Conservation (phyloP, 2,797 vertebrate genomes). For the Anguilla megastoma region DNA sequence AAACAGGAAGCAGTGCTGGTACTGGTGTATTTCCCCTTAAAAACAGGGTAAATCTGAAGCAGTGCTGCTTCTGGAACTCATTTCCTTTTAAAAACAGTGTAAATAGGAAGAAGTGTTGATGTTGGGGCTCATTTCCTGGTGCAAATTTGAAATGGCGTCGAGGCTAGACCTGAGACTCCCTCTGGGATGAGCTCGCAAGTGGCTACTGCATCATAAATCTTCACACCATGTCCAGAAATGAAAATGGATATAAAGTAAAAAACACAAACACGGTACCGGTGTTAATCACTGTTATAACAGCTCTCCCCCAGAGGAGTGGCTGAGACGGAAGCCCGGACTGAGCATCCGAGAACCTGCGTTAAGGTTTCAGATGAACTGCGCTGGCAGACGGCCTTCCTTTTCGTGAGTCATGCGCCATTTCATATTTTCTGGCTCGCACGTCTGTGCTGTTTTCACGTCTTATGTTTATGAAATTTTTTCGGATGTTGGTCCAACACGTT, state of each 20-base stretch:
- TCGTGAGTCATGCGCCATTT: neutral
- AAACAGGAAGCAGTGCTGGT: neutral
- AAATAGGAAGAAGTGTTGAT: neutral
- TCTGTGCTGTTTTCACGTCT: neutral
- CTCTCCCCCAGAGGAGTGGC: neutral
- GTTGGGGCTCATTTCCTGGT: neutral
- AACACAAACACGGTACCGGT: neutral
- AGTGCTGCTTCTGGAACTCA: neutral
- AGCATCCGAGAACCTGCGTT: neutral
- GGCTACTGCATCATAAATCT: constrained; percentile 6
- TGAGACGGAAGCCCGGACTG: neutral
- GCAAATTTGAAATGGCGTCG: neutral
- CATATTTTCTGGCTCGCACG: neutral
- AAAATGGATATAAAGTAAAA: neutral
- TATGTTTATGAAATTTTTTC: neutral
- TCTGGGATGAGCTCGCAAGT: neutral
- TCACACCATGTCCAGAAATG: neutral
- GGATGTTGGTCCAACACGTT: constrained; percentile 16
- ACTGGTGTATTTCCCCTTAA: neutral
- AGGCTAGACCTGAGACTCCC: neutral
- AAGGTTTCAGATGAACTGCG: neutral
- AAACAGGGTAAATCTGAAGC: neutral
- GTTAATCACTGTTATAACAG: constrained; percentile 3
- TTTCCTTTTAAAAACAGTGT: neutral
- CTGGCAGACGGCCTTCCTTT: neutral